phyloP scores from a whole-genome alignment of 1,140 invertebrate genomes.

The Atta texana region DNA sequence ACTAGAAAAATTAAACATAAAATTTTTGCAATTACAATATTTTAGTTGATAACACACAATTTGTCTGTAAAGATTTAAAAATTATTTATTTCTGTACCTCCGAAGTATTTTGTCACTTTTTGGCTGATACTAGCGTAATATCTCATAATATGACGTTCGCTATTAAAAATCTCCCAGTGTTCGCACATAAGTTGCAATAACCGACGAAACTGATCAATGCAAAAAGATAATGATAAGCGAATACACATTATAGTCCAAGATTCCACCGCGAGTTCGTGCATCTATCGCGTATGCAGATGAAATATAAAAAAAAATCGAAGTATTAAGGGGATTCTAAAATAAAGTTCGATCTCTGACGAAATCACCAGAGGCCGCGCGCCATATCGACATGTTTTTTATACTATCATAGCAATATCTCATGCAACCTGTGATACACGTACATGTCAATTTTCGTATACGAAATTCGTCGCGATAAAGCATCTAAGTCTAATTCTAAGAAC shows the following conservation, averaged over 20 bases:
- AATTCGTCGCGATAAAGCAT: too few relatives aligned
- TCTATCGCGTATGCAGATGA: too few relatives aligned
- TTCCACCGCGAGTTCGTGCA: too few relatives aligned
- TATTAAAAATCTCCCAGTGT: slow-evolving; percentile 16
- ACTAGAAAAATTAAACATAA: background rate
- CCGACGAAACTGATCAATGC: background rate
- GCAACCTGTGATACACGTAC: too few relatives aligned
- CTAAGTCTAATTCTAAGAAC: too few relatives aligned
- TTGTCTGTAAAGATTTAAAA: background rate
- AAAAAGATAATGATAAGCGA: background rate
- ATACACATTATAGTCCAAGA: background rate
- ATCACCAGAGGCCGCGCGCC: too few relatives aligned
- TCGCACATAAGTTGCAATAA: slow-evolving; percentile 21
- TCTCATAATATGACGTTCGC: slow-evolving; percentile 4
- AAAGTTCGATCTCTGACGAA: too few relatives aligned
- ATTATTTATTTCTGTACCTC: slow-evolving; percentile 8
- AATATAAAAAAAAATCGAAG: too few relatives aligned
- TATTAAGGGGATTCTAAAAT: too few relatives aligned
- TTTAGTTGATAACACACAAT: background rate
- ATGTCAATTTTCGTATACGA: too few relatives aligned
- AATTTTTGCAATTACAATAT: background rate
- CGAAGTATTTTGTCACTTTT: slow-evolving; percentile 29
- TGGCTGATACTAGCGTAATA: slow-evolving; percentile 14
- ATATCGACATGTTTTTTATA: too few relatives aligned
- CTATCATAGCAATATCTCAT: too few relatives aligned